Evolutionary conservation across 2,888 invertebrate species (phyloP), one percentile per base, ranked within the genome.

Genomic region (Thymelicus sylvestris): DNA sequence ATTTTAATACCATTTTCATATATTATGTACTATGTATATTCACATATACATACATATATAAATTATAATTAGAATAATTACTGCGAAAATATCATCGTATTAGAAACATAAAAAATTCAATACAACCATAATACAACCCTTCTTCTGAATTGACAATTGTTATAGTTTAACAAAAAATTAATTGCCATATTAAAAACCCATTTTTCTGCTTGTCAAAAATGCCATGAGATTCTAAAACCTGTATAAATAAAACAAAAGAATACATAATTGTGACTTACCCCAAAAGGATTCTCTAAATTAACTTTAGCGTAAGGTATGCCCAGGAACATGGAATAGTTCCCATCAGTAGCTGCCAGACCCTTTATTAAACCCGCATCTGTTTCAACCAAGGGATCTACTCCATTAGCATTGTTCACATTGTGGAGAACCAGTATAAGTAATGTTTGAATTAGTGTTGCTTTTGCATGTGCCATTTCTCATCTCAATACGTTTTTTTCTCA

Each of bases 251-350:
- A 19, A 19, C 13, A 52, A 52, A 52, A 52, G 6, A 19, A 52
- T 44, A 52, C n/a, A 19, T 8, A 7, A 48, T 48, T 6, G 13
- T 52, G 5, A 77, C 83, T 80, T 78, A 86, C 84, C 69, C 82
- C 83, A 71, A 85, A 86, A 19, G 83, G 82, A 73, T 86, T 83
- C 4, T 67, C 62, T n/a, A 74, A 70, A 19, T 81, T 75, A 5
- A 85, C 80, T 69, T 74, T 74, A 3, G 76, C 86, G 67, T 79
- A 86, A 0, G 86, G 86, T 68, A 86, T 81, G 0, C 85, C 86
- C 66, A 85, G 65, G 65, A 81, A 86, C 78, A 81, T 83, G 5
- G 73, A 72, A 72, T 84, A 86, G 44, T 81, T 80, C 6, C 83
- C 80, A 74, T 83, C 81, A 15, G 72, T 67, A 15, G 81, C 80